Percentiles rank a stretch among this genome's conserved stretches.
Conservation (phyloP, 2,113 vertebrate genomes). For the Pelusios castaneus region DNA sequence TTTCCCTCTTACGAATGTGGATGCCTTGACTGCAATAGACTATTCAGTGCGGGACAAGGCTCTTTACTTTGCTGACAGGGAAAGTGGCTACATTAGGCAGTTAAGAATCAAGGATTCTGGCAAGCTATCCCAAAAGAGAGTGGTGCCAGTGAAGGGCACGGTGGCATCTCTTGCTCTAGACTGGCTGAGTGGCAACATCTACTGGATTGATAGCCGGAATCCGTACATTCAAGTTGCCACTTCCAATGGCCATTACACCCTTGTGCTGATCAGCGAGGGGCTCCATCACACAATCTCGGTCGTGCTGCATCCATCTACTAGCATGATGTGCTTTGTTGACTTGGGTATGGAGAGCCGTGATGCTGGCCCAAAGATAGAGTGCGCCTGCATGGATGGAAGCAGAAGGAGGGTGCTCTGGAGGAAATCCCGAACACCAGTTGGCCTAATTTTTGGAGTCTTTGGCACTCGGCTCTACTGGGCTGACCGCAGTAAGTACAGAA, state of each 20-base stretch:
- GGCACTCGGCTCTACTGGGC: conserved; percentile 89
- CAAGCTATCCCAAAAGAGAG: conserved; percentile 67
- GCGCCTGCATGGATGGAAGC: conserved; percentile 87
- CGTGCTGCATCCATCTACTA: conserved; percentile 80
- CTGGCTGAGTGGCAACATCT: conserved; percentile 90
- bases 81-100: conserved; percentile 73
- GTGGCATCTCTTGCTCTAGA: conserved; percentile 86
- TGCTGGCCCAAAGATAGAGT: conserved; percentile 67
- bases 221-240: conserved; percentile 80
- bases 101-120: conserved; percentile 76
- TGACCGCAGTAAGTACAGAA: conserved; percentile 78
- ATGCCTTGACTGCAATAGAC: conserved; percentile 76
- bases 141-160: conserved; percentile 74
- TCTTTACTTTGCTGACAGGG: conserved; percentile 82
- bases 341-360: neutral
- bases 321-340: conserved; percentile 84
- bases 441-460: conserved; percentile 77
- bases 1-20: conserved; percentile 76
- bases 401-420: conserved; percentile 79
- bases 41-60: conserved; percentile 71
- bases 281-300: conserved; percentile 76
- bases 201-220: conserved; percentile 83
- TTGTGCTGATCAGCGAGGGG: conserved; percentile 70
- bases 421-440: conserved; percentile 74
- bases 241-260: conserved; percentile 55